Evolutionary conservation across 1,140 invertebrate genomes (phyloP), one percentile per base, ranked within the genome.

Genomic region (Polypedilum vanderplanki): DNA sequence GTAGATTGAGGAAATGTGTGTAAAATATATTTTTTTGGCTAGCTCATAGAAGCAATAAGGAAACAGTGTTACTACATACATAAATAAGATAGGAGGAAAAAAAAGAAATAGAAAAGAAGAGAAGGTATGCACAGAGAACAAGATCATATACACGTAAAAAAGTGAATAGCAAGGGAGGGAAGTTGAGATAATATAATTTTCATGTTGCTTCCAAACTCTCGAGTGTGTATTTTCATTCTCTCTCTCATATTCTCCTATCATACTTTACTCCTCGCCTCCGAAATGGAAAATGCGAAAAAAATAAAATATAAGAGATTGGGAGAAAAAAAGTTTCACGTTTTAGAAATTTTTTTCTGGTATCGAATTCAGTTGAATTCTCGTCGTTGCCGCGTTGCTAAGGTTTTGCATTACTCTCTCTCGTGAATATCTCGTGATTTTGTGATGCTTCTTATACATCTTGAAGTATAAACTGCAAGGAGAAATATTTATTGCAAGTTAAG

Each of bases 401-500:
- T 70, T 70, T 70, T 70, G 65, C 46, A 70, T 70, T 70, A 70
- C 65, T 70, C 65, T 70, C 65, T 70, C 65, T 70, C 65, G 65
- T 70, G 65, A 18, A 70, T 70, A 70, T 70, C 65, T 70, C 65
- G 65, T 70, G 65, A 70, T 22, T 57, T 57, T 57, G 46, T 57
- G 46, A 12, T 57, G 46, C 46, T 57, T 57, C 46, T 57, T 57
- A n/a, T n/a, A 57, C 46, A 9, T 46, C n/a, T 57, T 57, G 24
- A 33, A 33, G 24, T 5, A 33, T 33, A 33, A 33, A 33, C 5
- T 33, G 24, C 24, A 33, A 33, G 24, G 24, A 33, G 24, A 33
- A 33, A 33, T 33, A 3, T 33, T 33, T 33, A 33, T 33, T 33
- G 24, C 24, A 33, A 33, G 2, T 33, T 5, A 33, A 33, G 5